A percentile compares a stretch with the other conserved stretches of the same genome.
These are phyloP conservation scores for Neotoxoptera formosana DNA, from an alignment of 1,140 invertebrate genomes.

Conservation along the genomic window DNA sequence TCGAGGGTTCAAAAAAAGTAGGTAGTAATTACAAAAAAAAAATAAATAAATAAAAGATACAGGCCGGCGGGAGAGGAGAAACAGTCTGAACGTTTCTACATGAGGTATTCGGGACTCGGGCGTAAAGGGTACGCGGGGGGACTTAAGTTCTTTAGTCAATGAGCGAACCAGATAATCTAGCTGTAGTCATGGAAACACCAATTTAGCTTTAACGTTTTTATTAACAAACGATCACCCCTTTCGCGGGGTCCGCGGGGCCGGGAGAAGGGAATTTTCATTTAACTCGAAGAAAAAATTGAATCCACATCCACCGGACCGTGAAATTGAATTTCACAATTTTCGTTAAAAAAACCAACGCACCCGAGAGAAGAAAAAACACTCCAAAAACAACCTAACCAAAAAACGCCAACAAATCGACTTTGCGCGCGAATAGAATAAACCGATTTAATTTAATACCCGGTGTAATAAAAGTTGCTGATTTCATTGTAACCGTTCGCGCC, in stretches of 20 bases:
- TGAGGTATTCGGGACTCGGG: neutral
- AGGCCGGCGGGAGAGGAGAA: neutral
- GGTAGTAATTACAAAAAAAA: slow-evolving; percentile 49
- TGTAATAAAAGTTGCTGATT: slow-evolving; percentile 57
- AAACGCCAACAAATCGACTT: slow-evolving; percentile 52
- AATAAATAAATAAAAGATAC: neutral
- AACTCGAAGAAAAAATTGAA: slow-evolving; percentile 58
- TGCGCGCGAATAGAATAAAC: slow-evolving; percentile 50
- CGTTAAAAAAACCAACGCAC: slow-evolving; percentile 31
- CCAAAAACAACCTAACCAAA: slow-evolving; percentile 37
- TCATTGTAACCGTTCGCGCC: slow-evolving; percentile 25
- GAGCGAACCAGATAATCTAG: slow-evolving; percentile 57
- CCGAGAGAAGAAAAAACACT: slow-evolving; percentile 38
- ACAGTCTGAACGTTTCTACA: slow-evolving; percentile 28
- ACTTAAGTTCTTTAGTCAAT: slow-evolving; percentile 58
- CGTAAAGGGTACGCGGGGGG: slow-evolving; percentile 20
- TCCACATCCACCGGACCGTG: slow-evolving; percentile 51
- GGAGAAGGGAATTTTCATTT: slow-evolving; percentile 55
- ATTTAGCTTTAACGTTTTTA: slow-evolving; percentile 58
- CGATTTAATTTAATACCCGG: slow-evolving; percentile 52
- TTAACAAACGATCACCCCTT: slow-evolving; percentile 56
- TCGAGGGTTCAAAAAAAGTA: slow-evolving; percentile 13
- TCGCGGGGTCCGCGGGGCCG: neutral
- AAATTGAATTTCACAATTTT: slow-evolving; percentile 58
- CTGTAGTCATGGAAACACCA: slow-evolving; percentile 57